A percentile compares a stretch with the other conserved stretches of the same genome.
Evolutionary conservation across 2,888 invertebrate genomes (phyloP).

Genomic region (Amphipoea oculea): DNA sequence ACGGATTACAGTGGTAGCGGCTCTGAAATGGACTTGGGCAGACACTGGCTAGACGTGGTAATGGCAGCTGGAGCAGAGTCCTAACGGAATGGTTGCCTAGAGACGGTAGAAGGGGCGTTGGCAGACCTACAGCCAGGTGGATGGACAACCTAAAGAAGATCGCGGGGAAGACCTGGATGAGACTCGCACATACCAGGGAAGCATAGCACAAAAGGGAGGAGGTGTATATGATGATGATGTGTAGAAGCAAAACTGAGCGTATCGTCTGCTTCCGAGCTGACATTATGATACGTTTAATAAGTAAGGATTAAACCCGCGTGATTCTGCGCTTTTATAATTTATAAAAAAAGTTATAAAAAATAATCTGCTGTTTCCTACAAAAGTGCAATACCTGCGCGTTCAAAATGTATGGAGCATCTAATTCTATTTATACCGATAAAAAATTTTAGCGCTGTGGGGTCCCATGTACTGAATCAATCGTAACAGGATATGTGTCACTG

Average conservation of each 20-base stretch:
- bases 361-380: too few species aligned
- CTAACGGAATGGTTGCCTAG: background rate
- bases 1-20: background rate
- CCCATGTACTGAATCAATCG: too few species aligned
- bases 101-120: background rate
- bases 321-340: too few species aligned
- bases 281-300: background rate
- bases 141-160: background rate
- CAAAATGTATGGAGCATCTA: too few species aligned
- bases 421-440: too few species aligned
- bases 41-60: background rate
- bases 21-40: background rate
- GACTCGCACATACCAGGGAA: background rate
- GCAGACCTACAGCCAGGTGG: background rate
- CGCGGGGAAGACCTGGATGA: background rate
- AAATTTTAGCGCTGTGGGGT: too few species aligned
- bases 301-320: too few species aligned
- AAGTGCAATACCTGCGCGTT: too few species aligned
- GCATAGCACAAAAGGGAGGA: background rate
- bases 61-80: too few species aligned
- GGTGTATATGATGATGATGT: too few species aligned
- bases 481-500: too few species aligned
- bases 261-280: background rate
- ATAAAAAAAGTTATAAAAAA: too few species aligned
- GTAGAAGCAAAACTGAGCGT: background rate